These are phyloP conservation scores for Nephila pilipes DNA, from an alignment of 1,140 invertebrate genomes.

Conservation along the genomic window DNA sequence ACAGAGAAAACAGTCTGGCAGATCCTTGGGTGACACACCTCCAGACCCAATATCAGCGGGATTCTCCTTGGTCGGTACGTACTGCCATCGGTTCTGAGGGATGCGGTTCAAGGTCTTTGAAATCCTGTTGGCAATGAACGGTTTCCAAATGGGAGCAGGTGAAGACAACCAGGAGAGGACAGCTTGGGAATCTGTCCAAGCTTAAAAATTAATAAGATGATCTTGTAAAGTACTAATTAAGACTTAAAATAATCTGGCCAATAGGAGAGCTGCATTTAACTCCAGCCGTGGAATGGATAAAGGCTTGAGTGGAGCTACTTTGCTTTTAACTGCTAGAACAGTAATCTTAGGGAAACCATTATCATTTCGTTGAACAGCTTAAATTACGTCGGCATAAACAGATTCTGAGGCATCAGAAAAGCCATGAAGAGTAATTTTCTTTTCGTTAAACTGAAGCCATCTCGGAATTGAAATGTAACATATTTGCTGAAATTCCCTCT, in stretches of 20 bases:
- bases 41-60: neutral
- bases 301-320: no score
- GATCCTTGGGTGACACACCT: neutral
- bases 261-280: neutral
- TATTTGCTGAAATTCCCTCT: neutral
- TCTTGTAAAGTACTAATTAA: neutral
- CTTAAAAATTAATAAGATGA: neutral
- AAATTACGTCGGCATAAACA: conserved; percentile 56
- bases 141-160: neutral
- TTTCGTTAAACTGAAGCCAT: neutral
- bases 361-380: no score
- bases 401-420: conserved; percentile 74
- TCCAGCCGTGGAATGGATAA: no score
- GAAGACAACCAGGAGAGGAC: neutral
- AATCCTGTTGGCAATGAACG: neutral
- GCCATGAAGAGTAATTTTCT: conserved; percentile 40
- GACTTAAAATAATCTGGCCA: no score
- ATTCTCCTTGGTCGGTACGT: neutral
- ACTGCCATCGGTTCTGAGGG: neutral
- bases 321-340: no score
- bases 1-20: neutral
- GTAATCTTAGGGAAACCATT: no score
- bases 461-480: neutral
- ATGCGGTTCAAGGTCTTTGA: neutral
- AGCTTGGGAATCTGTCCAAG: neutral